Conservation (phyloP, 2,888 invertebrate genomes). For the Piscicola geometra region DNA sequence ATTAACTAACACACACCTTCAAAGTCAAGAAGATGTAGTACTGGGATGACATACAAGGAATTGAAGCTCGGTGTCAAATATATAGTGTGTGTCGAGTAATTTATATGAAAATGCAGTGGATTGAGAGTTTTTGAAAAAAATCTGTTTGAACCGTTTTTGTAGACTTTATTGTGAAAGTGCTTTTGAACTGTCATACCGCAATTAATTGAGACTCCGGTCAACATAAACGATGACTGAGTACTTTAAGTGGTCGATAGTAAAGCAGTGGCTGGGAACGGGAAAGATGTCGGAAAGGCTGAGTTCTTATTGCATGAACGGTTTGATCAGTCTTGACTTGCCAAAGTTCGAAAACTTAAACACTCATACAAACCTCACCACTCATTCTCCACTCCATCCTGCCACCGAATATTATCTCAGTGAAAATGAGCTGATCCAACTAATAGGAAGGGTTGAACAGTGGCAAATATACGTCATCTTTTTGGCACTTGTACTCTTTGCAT, state of each 20-base stretch:
- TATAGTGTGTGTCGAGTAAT: too few species aligned
- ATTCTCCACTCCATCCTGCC: not conserved
- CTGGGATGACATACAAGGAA: too few species aligned
- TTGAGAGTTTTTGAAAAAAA: too few species aligned
- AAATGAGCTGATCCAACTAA: not conserved
- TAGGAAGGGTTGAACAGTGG: slow-evolving; percentile 33
- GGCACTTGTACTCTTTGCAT: slow-evolving; percentile 47
- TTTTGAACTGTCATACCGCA: too few species aligned
- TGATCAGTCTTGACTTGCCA: not conserved
- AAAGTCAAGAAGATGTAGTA: too few species aligned
- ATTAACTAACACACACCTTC: too few species aligned
- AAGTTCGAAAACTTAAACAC: not conserved
- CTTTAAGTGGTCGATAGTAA: not conserved
- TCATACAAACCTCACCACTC: not conserved
- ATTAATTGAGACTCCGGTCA: too few species aligned
- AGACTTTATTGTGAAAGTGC: too few species aligned
- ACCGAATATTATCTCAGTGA: not conserved
- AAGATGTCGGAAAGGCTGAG: not conserved
- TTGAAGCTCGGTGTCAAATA: too few species aligned
- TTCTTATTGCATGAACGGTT: not conserved
- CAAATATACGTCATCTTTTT: slow-evolving; percentile 42
- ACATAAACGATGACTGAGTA: slow-evolving; percentile 6
- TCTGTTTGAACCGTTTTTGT: too few species aligned
- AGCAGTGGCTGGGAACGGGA: not conserved
- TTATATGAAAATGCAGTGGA: too few species aligned